Base-by-base conservation (phyloP, 2,113 vertebrate species). In the Poecile atricapillus region DNA sequence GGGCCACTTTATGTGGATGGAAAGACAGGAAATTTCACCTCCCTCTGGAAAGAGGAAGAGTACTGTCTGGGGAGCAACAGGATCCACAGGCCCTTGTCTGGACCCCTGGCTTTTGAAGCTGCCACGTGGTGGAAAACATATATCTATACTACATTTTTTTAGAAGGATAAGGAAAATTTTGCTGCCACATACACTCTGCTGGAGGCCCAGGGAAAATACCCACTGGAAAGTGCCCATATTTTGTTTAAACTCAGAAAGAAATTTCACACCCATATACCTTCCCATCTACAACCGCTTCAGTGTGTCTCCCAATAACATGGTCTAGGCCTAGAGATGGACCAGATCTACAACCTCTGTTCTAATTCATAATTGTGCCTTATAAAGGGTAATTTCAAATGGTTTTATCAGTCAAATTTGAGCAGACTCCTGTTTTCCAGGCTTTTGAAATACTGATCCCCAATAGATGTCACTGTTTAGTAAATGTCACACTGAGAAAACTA, bases 381-480 rank as follows among this genome's bases (percentile, higher is more conserved):
- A 58, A 46, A 0, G 2, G 7, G 11, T 60, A 71, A 73, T 93
- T 94, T 93, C 27, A 83, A 70, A 46, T 53, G 19, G 11, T 49
- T 81, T 83, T 2, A 0, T 60, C 16, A 20, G 49, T 49, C 13
- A 58, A 52, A 50, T 78, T 81, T 91, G 39, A 81, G 52, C 2
- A n/a, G 14, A 43, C 13, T 64, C 15, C 25, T 15, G 4, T 77
- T 81, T 92, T 60, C 46, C 43, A 43, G 2, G 67, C 75, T 74
- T 33, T 69, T 68, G 33, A 80, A 82, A 60, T 47, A 30, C 11
- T 30, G 16, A 56, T 89, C 77, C 77, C 78, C 83, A 94, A 43
- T 10, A 92, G 92, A 83, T 92, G 85, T 85, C 93, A 90, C 74
- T 90, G n/a, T 92, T 94, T 77, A 87, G 67, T 60, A 94, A 90